Percentiles rank a stretch among this genome's conserved stretches.
Conservation (phyloP, 1,140 invertebrate genomes). For the Galleria mellonella region DNA sequence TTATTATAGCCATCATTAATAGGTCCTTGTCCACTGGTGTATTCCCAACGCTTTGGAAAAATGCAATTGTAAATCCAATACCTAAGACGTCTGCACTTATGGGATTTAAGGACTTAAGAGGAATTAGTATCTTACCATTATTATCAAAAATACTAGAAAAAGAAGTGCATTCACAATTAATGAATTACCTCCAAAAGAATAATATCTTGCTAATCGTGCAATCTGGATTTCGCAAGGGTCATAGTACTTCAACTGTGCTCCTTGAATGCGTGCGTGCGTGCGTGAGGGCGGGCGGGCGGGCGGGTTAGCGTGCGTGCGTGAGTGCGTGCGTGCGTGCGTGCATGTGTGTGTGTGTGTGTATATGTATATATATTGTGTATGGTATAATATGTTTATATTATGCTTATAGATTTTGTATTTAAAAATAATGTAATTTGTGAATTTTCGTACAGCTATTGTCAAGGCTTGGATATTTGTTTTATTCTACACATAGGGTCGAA, state of each 20-base stretch:
- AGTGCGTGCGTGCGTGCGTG: too few species aligned
- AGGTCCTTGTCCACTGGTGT: constrained; percentile 6
- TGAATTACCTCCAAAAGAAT: neutral
- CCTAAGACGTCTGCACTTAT: constrained; percentile 11
- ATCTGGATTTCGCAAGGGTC: constrained; percentile 2
- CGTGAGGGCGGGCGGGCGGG: too few species aligned
- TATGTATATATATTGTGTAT: too few species aligned
- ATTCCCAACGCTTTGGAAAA: constrained; percentile 15
- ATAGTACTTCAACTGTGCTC: neutral
- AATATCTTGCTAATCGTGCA: neutral
- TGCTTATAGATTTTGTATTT: too few species aligned
- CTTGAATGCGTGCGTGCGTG: too few species aligned
- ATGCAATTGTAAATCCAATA: constrained; percentile 11
- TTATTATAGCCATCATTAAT: constrained; percentile 14
- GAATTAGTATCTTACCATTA: constrained; percentile 21
- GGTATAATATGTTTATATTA: too few species aligned
- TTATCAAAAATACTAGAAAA: constrained; percentile 4
- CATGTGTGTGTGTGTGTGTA: too few species aligned
- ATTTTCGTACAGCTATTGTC: too few species aligned
- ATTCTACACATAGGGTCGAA: too few species aligned
- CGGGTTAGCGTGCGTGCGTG: too few species aligned
- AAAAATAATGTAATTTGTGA: too few species aligned
- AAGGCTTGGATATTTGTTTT: too few species aligned
- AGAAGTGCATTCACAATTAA: constrained; percentile 1
- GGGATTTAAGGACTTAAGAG: constrained; percentile 16